Evolutionary conservation across 2,113 vertebrate species (phyloP).

Genomic region (Agelaius phoeniceus): DNA sequence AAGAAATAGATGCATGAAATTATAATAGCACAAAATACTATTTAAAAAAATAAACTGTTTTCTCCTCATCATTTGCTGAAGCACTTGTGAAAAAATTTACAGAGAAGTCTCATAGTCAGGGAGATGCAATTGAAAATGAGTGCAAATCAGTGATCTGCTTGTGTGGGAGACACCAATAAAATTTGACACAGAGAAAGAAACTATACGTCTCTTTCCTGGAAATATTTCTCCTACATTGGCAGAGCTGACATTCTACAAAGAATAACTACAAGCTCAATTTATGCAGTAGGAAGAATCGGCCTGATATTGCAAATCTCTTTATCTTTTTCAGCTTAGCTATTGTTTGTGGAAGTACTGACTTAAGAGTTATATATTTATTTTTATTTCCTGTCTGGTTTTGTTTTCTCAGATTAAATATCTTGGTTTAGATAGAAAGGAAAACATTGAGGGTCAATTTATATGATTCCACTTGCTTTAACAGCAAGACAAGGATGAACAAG

Average conservation of each 20-base stretch:
- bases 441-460: background rate
- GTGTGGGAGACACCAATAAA: background rate
- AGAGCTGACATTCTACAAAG: background rate
- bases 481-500: background rate
- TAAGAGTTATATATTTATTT: background rate
- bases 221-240: background rate
- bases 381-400: background rate
- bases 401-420: background rate
- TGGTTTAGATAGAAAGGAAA: background rate
- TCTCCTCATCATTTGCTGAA: background rate
- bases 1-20: background rate
- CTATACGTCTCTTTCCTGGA: background rate
- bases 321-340: background rate
- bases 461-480: background rate
- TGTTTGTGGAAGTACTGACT: background rate
- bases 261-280: background rate
- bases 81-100: background rate
- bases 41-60: background rate
- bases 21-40: background rate
- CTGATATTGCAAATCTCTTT: background rate
- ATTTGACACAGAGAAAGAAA: conserved; percentile 10
- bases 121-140: background rate
- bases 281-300: background rate
- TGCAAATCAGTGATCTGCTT: background rate
- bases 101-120: background rate